phyloP scores from a whole-genome alignment of 2,888 invertebrate species.

The Dyspetes luteomarginatus region DNA sequence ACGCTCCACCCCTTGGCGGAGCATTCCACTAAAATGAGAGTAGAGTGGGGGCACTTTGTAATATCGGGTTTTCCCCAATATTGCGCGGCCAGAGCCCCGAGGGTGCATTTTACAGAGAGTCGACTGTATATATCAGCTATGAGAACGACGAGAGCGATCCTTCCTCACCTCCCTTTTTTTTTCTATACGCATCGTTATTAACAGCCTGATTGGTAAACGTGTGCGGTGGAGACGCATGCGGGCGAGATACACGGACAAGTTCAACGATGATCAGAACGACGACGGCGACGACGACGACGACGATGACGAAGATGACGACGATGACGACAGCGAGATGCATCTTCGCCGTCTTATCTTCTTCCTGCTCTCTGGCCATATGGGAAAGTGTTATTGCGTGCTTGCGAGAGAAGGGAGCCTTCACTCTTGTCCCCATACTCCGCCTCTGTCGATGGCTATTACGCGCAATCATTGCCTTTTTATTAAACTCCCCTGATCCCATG shows the following conservation, averaged over 20 bases:
- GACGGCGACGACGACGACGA: slow-evolving; percentile 12
- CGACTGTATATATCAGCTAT: slow-evolving; percentile 66
- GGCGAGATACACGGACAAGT: slow-evolving; percentile 58
- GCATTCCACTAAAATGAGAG: too few species aligned
- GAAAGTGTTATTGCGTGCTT: slow-evolving; percentile 48
- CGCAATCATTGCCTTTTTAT: slow-evolving; percentile 36
- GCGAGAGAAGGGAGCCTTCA: slow-evolving; percentile 1
- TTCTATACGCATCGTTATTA: slow-evolving; percentile 76
- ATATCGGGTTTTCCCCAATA: too few species aligned
- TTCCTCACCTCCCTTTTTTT: slow-evolving; percentile 67
- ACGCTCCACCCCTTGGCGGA: too few species aligned
- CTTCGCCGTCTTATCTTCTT: slow-evolving; percentile 40
- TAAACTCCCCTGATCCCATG: not conserved
- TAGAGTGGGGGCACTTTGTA: too few species aligned
- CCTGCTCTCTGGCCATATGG: slow-evolving; percentile 10
- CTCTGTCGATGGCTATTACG: slow-evolving; percentile 44
- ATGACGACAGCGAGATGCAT: slow-evolving; percentile 33
- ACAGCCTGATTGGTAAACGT: slow-evolving; percentile 77
- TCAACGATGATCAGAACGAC: slow-evolving; percentile 64
- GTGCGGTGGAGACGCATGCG: slow-evolving; percentile 64
- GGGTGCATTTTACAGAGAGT: too few species aligned
- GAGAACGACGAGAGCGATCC: slow-evolving; percentile 60
- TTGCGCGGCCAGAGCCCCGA: too few species aligned
- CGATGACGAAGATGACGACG: slow-evolving; percentile 11
- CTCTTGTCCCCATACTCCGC: too few species aligned